phyloP scores from a whole-genome alignment of 1,140 invertebrate species.

The Zaprionus ornatus region DNA sequence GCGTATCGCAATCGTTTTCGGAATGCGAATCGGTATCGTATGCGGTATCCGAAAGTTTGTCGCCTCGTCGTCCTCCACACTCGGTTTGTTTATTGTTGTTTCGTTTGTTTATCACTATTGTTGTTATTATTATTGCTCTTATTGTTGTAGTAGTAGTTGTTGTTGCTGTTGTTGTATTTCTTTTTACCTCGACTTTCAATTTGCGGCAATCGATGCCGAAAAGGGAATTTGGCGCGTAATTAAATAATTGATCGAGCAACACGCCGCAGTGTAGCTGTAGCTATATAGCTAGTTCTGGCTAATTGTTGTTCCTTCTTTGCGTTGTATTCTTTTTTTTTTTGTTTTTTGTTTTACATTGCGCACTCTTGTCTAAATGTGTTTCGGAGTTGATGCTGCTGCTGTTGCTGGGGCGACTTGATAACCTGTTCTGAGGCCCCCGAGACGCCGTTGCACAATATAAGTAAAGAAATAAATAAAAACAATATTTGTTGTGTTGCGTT shows the following conservation, averaged over 20 bases:
- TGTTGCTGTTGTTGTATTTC: constrained; percentile 21
- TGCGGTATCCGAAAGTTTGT: background rate
- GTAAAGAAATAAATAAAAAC: constrained; percentile 68
- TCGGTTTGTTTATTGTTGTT: constrained; percentile 27
- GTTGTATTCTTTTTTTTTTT: constrained; percentile 25
- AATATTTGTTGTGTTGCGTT: constrained; percentile 51
- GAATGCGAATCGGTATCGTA: background rate
- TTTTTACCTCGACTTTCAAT: constrained; percentile 75
- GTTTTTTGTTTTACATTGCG: constrained; percentile 21
- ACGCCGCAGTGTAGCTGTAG: constrained; percentile 18
- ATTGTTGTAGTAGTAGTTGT: constrained; percentile 12
- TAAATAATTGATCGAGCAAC: constrained; percentile 75
- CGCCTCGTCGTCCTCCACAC: constrained; percentile 37
- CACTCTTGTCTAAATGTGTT: constrained; percentile 15
- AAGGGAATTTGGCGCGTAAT: constrained; percentile 69
- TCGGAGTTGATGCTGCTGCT: constrained; percentile 22
- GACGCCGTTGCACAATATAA: constrained; percentile 65
- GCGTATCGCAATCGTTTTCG: background rate
- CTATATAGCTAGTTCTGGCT: constrained; percentile 15
- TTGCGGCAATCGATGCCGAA: constrained; percentile 45
- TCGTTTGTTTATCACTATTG: constrained; percentile 23
- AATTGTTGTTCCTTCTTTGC: constrained; percentile 1
- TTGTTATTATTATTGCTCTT: constrained; percentile 2
- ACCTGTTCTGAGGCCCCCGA: constrained; percentile 70
- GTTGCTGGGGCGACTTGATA: constrained; percentile 63